Evolutionary conservation across 2,797 vertebrate genomes (phyloP), one percentile per base, ranked within the genome.

Genomic region (Sebastes minor): DNA sequence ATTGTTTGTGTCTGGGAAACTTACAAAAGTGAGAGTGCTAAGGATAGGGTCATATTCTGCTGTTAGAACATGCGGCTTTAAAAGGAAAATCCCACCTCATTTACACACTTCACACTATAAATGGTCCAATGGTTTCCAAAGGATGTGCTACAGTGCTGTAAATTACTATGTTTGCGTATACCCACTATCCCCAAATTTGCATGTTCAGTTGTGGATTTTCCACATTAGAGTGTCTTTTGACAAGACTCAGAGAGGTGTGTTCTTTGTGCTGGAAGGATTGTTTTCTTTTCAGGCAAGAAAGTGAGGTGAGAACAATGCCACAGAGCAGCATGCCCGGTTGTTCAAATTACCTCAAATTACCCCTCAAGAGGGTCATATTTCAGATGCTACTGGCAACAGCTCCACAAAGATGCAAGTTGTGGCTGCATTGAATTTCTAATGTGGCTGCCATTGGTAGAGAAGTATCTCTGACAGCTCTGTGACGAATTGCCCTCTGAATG

Each of bases 301-400:
- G 66, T 73, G n/a, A 75, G 46, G 60, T 60, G 35, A 71, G 76
- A 78, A 86, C 75, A 87, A 87, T 86, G 66, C 67, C 82, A 82
- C 76, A 76, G 61, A 90, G 76, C 84, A 78, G 52, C 38, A 25
- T 18, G 49, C 64, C 65, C 52, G 14, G 73, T 81, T 84, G 81
- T 83, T 86, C 67, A 84, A 87, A 89, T 76, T 33, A 81, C 65
- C 55, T 87, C 35, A 82, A 83, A 89, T 85, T 86, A 82, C 86
- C 72, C 52, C 38, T 74, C 66, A 73, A 56, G 71, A 61, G 81
- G 55, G 35, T 90, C 71, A 60, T 65, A 87, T 86, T 91, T 82
- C 86, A 76, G 35, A 81, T 73, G 71, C 46, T 75, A 60, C 42
- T 76, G 78, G 71, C 74, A 88, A 78, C 72, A 55, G 53, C 63